phyloP scores from a whole-genome alignment of 2,888 invertebrate species.

The Diloba caeruleocephala region DNA sequence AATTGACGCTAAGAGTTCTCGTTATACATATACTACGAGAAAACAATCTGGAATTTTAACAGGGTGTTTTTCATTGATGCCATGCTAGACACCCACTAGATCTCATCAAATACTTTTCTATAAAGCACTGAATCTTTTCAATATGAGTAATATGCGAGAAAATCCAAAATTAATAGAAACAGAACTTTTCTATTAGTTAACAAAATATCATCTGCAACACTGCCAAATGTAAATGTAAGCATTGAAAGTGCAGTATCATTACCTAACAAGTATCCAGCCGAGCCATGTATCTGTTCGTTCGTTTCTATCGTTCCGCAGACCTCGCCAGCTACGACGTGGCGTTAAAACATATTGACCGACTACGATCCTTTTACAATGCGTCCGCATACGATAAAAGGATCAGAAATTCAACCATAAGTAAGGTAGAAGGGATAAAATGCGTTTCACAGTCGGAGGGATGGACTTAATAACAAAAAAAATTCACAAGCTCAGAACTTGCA shows the following conservation, averaged over 20 bases:
- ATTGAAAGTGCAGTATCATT: constrained; percentile 39
- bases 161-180: too few relatives aligned
- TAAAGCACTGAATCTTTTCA: too few relatives aligned
- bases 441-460: constrained; percentile 31
- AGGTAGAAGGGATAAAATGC: constrained; percentile 40
- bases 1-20: too few relatives aligned
- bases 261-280: constrained; percentile 18
- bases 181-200: too few relatives aligned
- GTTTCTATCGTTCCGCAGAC: constrained; percentile 17
- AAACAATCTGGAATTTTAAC: too few relatives aligned
- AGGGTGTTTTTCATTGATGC: too few relatives aligned
- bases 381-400: constrained; percentile 23
- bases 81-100: too few relatives aligned
- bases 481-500: constrained; percentile 32
- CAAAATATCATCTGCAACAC: too few relatives aligned
- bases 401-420: constrained; percentile 31
- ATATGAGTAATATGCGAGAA: too few relatives aligned
- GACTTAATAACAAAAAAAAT: constrained; percentile 41
- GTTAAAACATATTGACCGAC: constrained; percentile 32
- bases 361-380: constrained; percentile 24
- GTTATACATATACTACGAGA: too few relatives aligned
- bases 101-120: too few relatives aligned
- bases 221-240: too few relatives aligned
- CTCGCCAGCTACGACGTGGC: constrained; percentile 7
- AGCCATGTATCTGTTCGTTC: constrained; percentile 20